These are phyloP conservation scores for Nysson spinosus DNA, from an alignment of 2,888 invertebrate species.

Conservation along the genomic window DNA sequence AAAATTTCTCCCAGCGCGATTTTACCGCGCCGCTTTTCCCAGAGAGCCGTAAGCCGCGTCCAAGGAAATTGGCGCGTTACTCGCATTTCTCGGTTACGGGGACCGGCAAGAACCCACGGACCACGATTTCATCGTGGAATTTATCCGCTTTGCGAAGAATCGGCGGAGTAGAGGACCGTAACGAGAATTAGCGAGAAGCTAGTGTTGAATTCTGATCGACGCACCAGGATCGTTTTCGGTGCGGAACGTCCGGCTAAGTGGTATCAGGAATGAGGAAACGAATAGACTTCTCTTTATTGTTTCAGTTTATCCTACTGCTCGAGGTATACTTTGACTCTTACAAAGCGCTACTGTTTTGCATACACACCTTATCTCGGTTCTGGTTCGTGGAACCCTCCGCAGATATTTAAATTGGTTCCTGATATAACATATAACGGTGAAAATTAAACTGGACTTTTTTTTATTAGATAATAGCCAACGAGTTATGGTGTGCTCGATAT, in stretches of 20 bases:
- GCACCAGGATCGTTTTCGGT: conserved; percentile 18
- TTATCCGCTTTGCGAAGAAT: conserved; percentile 13
- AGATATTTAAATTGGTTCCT: neutral
- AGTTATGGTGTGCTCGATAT: no score
- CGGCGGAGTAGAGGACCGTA: conserved; percentile 21
- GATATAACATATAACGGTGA: neutral
- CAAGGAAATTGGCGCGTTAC: conserved; percentile 44
- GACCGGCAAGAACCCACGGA: neutral
- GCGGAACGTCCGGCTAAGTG: conserved; percentile 3
- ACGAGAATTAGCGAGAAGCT: conserved; percentile 40
- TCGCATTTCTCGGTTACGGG: conserved; percentile 25
- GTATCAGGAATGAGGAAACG: neutral
- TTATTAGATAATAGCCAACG: no score
- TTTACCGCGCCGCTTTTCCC: conserved; percentile 44
- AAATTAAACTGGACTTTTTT: no score
- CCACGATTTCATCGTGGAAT: conserved; percentile 5
- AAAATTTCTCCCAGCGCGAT: conserved; percentile 48
- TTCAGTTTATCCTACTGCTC: no score
- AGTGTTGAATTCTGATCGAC: conserved; percentile 15
- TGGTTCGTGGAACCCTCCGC: neutral
- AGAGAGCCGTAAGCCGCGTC: conserved; percentile 15
- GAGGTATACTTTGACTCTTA: neutral
- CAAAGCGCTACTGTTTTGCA: neutral
- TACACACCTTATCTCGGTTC: neutral
- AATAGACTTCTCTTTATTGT: neutral